These are phyloP conservation scores for Meleagris gallopavo DNA, from an alignment of 2,113 vertebrate genomes.

Conservation along the genomic window DNA sequence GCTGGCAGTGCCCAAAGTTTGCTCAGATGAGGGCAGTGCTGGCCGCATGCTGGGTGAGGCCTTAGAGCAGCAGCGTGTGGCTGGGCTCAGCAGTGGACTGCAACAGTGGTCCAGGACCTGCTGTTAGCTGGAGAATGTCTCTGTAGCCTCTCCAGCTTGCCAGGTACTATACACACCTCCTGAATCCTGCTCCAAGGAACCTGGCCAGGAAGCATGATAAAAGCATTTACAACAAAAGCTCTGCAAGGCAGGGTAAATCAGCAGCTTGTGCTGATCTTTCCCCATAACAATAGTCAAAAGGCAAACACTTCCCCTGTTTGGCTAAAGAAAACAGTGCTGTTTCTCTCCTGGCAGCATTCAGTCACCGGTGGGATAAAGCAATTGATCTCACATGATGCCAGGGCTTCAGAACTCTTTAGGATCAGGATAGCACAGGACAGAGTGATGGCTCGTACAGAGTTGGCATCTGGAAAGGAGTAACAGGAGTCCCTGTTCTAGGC, in stretches of 20 bases:
- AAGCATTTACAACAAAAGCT: not conserved
- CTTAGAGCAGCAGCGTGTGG: not conserved
- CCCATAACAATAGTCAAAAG: not conserved
- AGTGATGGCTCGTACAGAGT: not conserved
- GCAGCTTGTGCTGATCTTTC: not conserved
- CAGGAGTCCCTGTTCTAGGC: not conserved
- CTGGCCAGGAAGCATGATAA: not conserved
- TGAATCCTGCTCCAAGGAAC: not conserved
- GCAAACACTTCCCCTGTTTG: not conserved
- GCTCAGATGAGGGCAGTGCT: not conserved
- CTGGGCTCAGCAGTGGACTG: not conserved
- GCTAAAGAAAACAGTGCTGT: not conserved
- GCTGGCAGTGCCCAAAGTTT: not conserved
- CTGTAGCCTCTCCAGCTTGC: not conserved
- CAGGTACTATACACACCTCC: not conserved
- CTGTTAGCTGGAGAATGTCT: not conserved
- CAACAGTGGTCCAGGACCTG: not conserved
- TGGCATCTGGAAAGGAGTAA: not conserved
- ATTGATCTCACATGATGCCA: not conserved
- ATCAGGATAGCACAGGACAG: not conserved
- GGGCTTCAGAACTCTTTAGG: not conserved
- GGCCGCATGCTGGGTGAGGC: not conserved
- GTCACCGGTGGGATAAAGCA: fast-evolving
- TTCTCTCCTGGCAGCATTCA: not conserved
- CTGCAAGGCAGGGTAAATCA: not conserved